Percentiles rank a stretch among this genome's conserved stretches.
phyloP scores from a whole-genome alignment of 2,888 invertebrate genomes.

The Drosophila mulleri region DNA sequence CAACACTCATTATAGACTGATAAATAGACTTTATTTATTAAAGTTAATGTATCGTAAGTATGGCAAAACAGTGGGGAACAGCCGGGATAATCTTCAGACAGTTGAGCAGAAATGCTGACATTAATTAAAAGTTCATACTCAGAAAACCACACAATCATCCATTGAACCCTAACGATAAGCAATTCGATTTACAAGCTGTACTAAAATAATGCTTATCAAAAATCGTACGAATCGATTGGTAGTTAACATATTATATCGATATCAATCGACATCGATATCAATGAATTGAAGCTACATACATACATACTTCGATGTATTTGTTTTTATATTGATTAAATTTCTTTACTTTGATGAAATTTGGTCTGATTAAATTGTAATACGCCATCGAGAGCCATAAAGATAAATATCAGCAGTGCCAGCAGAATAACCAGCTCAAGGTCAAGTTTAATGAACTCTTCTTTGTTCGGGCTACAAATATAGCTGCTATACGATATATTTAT shows the following conservation, averaged over 20 bases:
- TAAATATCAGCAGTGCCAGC: slow-evolving; percentile 10
- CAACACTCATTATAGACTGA: not conserved
- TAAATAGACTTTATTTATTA: not conserved
- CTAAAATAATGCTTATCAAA: slow-evolving; percentile 25
- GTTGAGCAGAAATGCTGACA: not conserved
- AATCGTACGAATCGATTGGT: no score
- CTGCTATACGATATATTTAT: slow-evolving; percentile 13
- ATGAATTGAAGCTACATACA: not conserved
- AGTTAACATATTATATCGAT: not conserved
- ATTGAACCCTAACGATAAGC: slow-evolving; percentile 27
- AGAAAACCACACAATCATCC: slow-evolving; percentile 7
- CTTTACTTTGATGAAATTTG: not conserved
- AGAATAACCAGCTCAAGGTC: slow-evolving; percentile 41
- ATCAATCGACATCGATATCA: not conserved
- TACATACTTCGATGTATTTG: no score
- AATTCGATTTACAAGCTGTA: slow-evolving; percentile 14
- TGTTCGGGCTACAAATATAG: slow-evolving; percentile 19
- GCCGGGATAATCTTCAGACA: not conserved
- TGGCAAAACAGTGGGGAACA: not conserved
- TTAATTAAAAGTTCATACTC: not conserved
- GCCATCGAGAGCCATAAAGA: slow-evolving; percentile 12
- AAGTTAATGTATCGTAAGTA: slow-evolving; percentile 22
- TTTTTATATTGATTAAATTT: not conserved
- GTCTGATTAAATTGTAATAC: not conserved
- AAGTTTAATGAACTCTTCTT: slow-evolving; percentile 48